These are phyloP conservation scores for Rhyzopertha dominica DNA, from an alignment of 1,140 invertebrate genomes.

Conservation along the genomic window DNA sequence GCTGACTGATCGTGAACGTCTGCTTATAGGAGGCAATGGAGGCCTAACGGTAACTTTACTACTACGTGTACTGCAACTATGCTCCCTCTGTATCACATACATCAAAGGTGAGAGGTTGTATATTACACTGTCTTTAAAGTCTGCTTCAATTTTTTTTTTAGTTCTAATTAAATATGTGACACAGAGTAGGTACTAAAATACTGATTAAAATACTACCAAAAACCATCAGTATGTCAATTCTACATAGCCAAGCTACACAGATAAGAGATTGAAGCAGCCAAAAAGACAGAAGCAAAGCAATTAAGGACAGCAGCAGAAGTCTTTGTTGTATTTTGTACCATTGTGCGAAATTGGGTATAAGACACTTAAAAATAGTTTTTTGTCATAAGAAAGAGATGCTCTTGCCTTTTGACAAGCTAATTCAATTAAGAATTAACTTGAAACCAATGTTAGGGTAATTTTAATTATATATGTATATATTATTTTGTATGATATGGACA, in stretches of 20 bases:
- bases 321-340: no score
- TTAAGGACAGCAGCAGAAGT: no score
- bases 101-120: background rate
- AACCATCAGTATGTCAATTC: slow-evolving; percentile 11
- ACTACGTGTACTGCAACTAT: slow-evolving; percentile 23
- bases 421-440: no score
- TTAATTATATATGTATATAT: no score
- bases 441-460: no score
- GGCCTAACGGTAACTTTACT: slow-evolving; percentile 21
- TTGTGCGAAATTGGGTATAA: no score
- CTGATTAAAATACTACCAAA: slow-evolving; percentile 10
- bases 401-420: no score
- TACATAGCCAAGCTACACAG: slow-evolving; percentile 15
- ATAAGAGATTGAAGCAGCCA: slow-evolving; percentile 20
- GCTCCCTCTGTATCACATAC: slow-evolving; percentile 29
- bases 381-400: no score
- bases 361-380: no score
- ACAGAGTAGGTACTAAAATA: slow-evolving; percentile 16
- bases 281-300: slow-evolving; percentile 23
- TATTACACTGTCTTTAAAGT: slow-evolving; percentile 5
- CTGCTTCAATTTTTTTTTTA: slow-evolving; percentile 10
- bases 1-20: slow-evolving; percentile 26
- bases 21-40: slow-evolving; percentile 26
- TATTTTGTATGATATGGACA: no score
- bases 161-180: slow-evolving; percentile 18